phyloP scores from a whole-genome alignment of 2,888 invertebrate species.

The Archips xylosteana region DNA sequence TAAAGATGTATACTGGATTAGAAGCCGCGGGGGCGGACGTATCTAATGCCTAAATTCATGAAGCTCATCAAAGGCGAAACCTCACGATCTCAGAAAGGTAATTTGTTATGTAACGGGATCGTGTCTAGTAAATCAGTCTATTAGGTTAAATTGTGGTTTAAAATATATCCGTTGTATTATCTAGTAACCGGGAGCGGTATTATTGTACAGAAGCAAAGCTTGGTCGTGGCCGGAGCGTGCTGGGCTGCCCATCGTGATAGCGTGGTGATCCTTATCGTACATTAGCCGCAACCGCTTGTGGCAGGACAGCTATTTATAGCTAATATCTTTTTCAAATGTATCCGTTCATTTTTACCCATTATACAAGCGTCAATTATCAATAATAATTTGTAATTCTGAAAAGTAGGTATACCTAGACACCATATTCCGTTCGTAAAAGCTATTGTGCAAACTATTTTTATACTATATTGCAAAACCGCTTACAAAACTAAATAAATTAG shows the following conservation, averaged over 20 bases:
- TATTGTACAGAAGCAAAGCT: neutral
- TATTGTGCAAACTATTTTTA: no score
- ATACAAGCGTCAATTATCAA: neutral
- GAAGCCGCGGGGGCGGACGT: neutral
- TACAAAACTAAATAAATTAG: no score
- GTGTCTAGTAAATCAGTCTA: slow-evolving; percentile 1
- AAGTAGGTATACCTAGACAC: neutral
- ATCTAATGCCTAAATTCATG: slow-evolving; percentile 16
- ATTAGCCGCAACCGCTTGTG: slow-evolving; percentile 40
- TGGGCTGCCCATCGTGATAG: slow-evolving; percentile 64
- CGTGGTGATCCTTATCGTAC: slow-evolving; percentile 57
- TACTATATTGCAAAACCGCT: no score
- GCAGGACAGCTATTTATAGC: slow-evolving; percentile 36
- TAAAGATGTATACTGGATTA: slow-evolving; percentile 4
- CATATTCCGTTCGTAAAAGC: no score
- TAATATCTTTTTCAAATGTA: slow-evolving; percentile 30
- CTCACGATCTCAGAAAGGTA: slow-evolving; percentile 6
- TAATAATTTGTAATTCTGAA: neutral
- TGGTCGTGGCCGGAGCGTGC: slow-evolving; percentile 11
- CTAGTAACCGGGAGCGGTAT: slow-evolving; percentile 6
- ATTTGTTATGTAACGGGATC: slow-evolving; percentile 17
- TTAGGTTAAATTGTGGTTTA: slow-evolving; percentile 9
- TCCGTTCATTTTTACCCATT: neutral
- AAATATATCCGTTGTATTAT: slow-evolving; percentile 19
- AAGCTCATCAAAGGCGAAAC: slow-evolving; percentile 19